These are phyloP conservation scores for Microtus californicus DNA, from an alignment of 2,797 vertebrate genomes.

Conservation along the genomic window DNA sequence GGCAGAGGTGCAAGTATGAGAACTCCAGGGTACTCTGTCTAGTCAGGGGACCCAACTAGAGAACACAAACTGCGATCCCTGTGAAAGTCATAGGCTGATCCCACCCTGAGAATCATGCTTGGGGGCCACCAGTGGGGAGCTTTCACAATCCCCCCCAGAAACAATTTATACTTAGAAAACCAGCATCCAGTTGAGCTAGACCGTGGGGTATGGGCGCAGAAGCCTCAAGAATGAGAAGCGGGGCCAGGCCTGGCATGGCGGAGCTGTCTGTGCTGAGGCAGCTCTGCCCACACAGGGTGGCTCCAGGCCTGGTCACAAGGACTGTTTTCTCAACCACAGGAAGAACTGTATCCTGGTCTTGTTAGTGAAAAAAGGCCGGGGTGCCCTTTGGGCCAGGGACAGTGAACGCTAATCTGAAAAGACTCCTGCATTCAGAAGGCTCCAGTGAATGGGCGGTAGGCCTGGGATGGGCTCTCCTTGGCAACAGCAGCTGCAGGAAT, in stretches of 20 bases:
- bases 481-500: neutral
- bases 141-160: neutral
- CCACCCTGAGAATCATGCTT: neutral
- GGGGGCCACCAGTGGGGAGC: neutral
- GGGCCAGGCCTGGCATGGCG: neutral
- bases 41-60: neutral
- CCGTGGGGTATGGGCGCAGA: accelerated
- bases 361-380: neutral
- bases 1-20: neutral
- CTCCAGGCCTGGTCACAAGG: neutral
- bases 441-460: neutral
- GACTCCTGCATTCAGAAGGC: neutral
- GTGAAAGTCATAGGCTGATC: too few species aligned
- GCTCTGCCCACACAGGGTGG: neutral
- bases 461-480: neutral
- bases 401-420: neutral
- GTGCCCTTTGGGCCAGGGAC: neutral
- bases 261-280: neutral
- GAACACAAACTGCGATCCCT: neutral
- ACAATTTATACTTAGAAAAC: neutral
- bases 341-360: neutral
- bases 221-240: neutral
- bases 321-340: neutral
- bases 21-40: neutral
- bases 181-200: neutral